Conservation (phyloP, 2,888 invertebrate species). For the Drosophila dives region DNA sequence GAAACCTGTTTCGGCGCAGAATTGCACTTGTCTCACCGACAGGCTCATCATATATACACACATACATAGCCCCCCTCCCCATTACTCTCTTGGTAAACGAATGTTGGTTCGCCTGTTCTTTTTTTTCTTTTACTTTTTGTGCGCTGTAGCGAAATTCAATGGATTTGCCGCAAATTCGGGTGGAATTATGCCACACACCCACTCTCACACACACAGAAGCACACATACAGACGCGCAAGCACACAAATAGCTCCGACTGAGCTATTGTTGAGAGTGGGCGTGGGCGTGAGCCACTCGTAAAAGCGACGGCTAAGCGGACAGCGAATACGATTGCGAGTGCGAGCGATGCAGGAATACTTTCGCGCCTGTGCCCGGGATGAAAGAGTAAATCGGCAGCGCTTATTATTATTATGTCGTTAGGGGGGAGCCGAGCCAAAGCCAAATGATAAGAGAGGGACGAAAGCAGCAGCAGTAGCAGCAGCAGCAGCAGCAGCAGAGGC, state of each 20-base stretch:
- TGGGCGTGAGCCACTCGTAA: constrained; percentile 65
- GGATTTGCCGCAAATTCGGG: constrained; percentile 82
- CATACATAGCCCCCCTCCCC: not conserved
- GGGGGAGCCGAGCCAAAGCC: constrained; percentile 32
- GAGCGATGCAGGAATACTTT: constrained; percentile 62
- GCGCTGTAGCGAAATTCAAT: constrained; percentile 76
- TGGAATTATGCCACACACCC: constrained; percentile 76
- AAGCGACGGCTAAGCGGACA: constrained; percentile 38
- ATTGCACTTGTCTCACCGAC: constrained; percentile 73
- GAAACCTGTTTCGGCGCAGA: constrained; percentile 75
- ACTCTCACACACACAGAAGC: constrained; percentile 11
- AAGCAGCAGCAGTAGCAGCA: constrained; percentile 48
- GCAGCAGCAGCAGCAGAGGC: not conserved
- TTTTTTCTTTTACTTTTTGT: constrained; percentile 68
- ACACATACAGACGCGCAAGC: not conserved
- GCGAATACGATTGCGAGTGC: constrained; percentile 61
- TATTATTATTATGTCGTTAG: constrained; percentile 63
- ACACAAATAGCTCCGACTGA: constrained; percentile 17
- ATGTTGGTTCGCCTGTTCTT: constrained; percentile 65
- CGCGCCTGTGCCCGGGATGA: constrained; percentile 74
- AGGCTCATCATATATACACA: constrained; percentile 30
- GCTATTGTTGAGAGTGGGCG: constrained; percentile 67
- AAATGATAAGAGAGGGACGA: constrained; percentile 11
- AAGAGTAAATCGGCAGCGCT: constrained; percentile 78
- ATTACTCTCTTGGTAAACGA: constrained; percentile 10